Conservation (phyloP, 2,113 vertebrate species). For the Acinonyx jubatus region DNA sequence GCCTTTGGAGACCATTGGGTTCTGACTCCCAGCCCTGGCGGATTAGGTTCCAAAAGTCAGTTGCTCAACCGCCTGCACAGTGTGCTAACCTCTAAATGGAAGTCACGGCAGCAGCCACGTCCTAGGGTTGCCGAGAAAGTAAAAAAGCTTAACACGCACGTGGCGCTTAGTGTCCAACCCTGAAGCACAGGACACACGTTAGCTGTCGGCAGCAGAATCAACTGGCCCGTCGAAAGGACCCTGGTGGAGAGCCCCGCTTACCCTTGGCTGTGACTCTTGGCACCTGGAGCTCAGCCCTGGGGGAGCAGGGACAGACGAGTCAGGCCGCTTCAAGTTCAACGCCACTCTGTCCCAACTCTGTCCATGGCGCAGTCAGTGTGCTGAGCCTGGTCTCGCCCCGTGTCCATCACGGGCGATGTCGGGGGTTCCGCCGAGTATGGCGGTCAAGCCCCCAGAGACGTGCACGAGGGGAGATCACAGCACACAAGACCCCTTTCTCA, state of each 20-base stretch:
- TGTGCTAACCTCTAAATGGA: fast-evolving
- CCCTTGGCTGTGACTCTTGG: fast-evolving
- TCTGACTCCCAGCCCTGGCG: neutral
- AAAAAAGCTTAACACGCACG: fast-evolving
- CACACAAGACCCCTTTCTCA: neutral
- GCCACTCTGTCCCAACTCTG: neutral
- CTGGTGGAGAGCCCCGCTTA: neutral
- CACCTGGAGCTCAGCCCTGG: fast-evolving
- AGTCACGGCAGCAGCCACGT: fast-evolving
- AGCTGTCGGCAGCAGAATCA: fast-evolving
- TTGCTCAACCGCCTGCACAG: fast-evolving
- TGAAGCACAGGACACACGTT: fast-evolving
- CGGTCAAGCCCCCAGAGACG: fast-evolving
- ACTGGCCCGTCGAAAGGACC: fast-evolving
- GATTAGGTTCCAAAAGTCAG: neutral
- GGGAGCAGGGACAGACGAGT: fast-evolving
- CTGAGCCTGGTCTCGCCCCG: fast-evolving
- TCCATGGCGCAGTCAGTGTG: fast-evolving
- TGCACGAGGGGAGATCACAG: fast-evolving
- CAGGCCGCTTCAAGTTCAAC: neutral
- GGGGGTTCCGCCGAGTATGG: fast-evolving
- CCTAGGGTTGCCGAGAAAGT: fast-evolving
- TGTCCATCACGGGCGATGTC: fast-evolving
- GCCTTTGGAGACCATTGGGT: neutral
- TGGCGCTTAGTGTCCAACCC: fast-evolving